phyloP scores from a whole-genome alignment of 2,888 invertebrate genomes.

The Heteropelma amictum region DNA sequence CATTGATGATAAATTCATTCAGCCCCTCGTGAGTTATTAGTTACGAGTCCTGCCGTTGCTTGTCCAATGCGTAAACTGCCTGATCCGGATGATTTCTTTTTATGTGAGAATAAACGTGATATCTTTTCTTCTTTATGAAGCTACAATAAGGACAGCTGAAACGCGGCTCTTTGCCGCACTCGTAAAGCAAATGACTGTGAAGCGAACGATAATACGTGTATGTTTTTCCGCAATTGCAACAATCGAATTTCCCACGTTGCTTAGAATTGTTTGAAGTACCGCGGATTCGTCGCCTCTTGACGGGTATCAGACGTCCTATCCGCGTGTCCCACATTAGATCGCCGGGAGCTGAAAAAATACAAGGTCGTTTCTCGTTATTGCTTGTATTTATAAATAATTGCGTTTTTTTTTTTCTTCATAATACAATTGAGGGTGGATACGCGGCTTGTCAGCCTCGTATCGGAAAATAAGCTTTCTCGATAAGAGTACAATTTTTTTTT shows the following conservation, averaged over 20 bases:
- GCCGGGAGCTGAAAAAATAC: conserved; percentile 39
- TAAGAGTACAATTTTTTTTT: not conserved
- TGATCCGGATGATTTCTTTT: conserved; percentile 63
- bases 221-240: conserved; percentile 50
- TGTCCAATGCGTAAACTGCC: conserved; percentile 66
- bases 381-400: no score
- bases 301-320: conserved; percentile 22
- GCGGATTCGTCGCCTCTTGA: conserved; percentile 1
- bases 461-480: not conserved
- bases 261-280: not conserved
- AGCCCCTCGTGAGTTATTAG: not conserved
- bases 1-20: not conserved
- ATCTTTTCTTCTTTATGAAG: conserved; percentile 66
- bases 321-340: conserved; percentile 8
- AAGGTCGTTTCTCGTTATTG: not conserved
- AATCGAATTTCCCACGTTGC: conserved; percentile 36
- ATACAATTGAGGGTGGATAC: no score
- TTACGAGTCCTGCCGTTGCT: conserved; percentile 14
- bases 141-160: conserved; percentile 72
- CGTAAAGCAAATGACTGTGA: conserved; percentile 65
- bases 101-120: conserved; percentile 70
- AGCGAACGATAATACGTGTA: conserved; percentile 52
- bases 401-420: not conserved
- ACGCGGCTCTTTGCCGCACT: conserved; percentile 73
- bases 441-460: no score